Base-by-base conservation (phyloP, 2,113 vertebrate genomes). In the Zootoca vivipara region DNA sequence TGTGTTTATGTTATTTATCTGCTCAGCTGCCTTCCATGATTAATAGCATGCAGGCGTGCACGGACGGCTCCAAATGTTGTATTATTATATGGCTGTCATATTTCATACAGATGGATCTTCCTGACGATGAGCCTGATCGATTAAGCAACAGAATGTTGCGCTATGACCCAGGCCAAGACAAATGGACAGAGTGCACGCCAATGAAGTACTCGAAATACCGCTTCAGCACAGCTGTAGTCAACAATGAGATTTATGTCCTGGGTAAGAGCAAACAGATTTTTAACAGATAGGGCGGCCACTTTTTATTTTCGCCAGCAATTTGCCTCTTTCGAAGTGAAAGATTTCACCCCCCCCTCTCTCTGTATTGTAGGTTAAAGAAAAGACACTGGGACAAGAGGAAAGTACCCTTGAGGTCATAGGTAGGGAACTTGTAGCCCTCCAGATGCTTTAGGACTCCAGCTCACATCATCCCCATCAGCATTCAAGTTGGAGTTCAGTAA, bases 201-300 rank as follows among this genome's bases (percentile, higher is more conserved):
- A 99, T 99, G 99, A 98, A 97, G 91, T 98, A 97, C 93, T 98
- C 99, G 40, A 99, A 98, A 95, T 99, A 99, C 92, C 98, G 99
- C 74, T 99, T 98, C 97, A 98, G 98, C 89, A 95, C 97, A 18
- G 98, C 98, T 0, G 97, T 96, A 7, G 96, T 99, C 92, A 98
- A 97, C 91, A 95, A 97, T 0, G 99, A 99, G 96, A 98, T 99
- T 90, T 98, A 97, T 92, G 98, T 98, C 42, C 93, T 99, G 95
- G 99, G 99, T 99, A 97, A 98, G 98, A 90, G 83, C 87, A 78
- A 95, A 91, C 64, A 89, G 86, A 92, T 95, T 90, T 91, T 91
- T 93, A 94, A 91, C 85, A 83, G 90, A 94, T 93, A 95, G 4
- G 22, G 70, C 80, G 56, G 42, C 38, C 89, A 62, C 86, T 94